phyloP scores from a whole-genome alignment of 2,113 vertebrate species.

The Brienomyrus longianalis region DNA sequence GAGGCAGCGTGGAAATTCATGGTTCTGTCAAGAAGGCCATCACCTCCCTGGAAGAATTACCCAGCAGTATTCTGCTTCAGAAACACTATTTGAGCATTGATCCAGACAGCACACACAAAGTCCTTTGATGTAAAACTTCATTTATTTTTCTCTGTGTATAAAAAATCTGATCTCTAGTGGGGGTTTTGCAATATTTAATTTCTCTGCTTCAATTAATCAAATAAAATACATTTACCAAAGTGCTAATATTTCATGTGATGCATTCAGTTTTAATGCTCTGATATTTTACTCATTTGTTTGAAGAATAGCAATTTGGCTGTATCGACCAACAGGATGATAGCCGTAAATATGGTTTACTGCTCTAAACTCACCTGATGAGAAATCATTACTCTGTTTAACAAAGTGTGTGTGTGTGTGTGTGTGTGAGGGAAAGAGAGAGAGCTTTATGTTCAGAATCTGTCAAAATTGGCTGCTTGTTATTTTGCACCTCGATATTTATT shows the following conservation, averaged over 20 bases:
- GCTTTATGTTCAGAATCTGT: neutral
- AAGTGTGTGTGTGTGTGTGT: neutral
- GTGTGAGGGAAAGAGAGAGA: neutral
- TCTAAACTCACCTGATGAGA: neutral
- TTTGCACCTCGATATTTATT: neutral
- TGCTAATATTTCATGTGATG: neutral
- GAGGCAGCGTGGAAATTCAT: neutral
- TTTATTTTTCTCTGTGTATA: neutral
- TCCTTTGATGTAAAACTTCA: neutral
- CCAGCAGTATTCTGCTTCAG: neutral
- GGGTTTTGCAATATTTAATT: neutral
- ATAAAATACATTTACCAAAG: neutral
- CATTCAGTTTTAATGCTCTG: neutral
- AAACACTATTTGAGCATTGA: slow-evolving; percentile 6
- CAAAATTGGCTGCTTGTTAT: neutral
- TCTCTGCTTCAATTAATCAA: neutral
- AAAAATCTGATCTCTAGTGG: neutral
- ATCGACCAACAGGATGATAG: neutral
- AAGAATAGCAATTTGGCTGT: neutral
- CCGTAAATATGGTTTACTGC: neutral
- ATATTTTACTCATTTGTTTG: neutral
- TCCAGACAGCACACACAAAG: neutral
- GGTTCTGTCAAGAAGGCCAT: neutral
- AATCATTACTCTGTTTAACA: slow-evolving; percentile 7
- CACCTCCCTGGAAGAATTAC: neutral